phyloP scores from a whole-genome alignment of 2,888 invertebrate genomes.

The Tetramorium bicarinatum region DNA sequence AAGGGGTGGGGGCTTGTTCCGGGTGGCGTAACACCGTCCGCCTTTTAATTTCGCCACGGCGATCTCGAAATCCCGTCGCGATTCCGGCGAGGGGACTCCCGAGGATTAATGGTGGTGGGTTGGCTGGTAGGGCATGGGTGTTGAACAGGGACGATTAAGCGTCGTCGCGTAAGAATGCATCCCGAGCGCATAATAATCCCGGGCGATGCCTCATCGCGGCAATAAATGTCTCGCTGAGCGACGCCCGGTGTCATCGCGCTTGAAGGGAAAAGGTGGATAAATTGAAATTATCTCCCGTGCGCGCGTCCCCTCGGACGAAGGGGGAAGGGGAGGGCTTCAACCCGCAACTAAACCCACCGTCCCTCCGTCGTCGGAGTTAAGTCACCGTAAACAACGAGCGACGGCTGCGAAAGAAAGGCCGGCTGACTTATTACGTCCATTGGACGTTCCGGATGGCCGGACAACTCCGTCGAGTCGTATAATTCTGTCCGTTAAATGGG shows the following conservation, averaged over 20 bases:
- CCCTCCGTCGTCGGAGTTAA: slow-evolving; percentile 20
- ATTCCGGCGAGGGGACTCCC: slow-evolving; percentile 11
- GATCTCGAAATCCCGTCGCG: slow-evolving; percentile 31
- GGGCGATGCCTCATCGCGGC: slow-evolving; percentile 77
- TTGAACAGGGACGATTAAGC: slow-evolving; percentile 66
- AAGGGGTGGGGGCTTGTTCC: not conserved
- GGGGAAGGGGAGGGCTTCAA: not conserved
- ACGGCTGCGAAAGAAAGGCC: slow-evolving; percentile 7
- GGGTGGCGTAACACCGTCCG: not conserved
- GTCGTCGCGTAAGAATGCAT: slow-evolving; percentile 68
- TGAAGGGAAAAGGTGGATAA: slow-evolving; percentile 58
- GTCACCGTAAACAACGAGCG: slow-evolving; percentile 50
- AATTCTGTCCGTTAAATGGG: not conserved
- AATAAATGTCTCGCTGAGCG: slow-evolving; percentile 76
- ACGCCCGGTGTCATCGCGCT: slow-evolving; percentile 40
- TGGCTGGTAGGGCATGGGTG: not conserved
- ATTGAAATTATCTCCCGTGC: slow-evolving; percentile 58
- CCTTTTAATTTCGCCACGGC: not conserved
- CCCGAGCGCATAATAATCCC: slow-evolving; percentile 76
- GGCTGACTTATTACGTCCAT: slow-evolving; percentile 44
- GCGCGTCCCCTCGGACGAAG: not conserved
- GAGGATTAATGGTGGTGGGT: slow-evolving; percentile 60
- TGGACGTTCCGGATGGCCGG: not conserved
- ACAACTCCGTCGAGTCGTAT: not conserved
- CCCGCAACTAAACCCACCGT: not conserved